These are phyloP conservation scores for Parus major DNA, from an alignment of 2,113 vertebrate species.

Conservation along the genomic window DNA sequence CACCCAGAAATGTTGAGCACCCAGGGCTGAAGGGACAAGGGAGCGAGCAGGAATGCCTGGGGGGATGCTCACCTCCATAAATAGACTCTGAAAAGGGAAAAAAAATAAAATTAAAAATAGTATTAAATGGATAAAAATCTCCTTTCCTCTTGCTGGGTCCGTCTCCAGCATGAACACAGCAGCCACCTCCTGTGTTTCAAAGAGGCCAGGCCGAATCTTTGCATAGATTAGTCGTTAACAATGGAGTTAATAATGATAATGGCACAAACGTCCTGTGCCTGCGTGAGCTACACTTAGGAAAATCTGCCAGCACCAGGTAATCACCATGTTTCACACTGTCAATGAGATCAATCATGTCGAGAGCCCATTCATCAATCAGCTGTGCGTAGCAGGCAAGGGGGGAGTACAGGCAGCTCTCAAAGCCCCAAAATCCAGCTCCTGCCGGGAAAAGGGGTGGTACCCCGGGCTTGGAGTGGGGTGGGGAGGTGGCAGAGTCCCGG, in stretches of 20 bases:
- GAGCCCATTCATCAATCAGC: slow-evolving; percentile 36
- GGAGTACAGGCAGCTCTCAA: not conserved
- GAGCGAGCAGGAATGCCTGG: not conserved
- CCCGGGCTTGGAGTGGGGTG: rapidly evolving
- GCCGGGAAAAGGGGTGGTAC: not conserved
- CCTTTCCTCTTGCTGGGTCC: not conserved
- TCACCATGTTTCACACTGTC: not conserved
- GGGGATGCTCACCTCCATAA: not conserved
- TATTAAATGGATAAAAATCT: not conserved
- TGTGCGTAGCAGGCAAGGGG: not conserved
- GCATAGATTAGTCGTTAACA: slow-evolving; percentile 23
- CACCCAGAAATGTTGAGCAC: not conserved
- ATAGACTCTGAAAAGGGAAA: not conserved
- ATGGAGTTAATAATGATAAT: slow-evolving; percentile 47
- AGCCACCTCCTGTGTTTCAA: not conserved
- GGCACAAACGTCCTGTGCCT: slow-evolving; percentile 9
- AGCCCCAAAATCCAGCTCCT: not conserved
- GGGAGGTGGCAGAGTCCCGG: not conserved
- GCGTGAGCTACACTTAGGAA: not conserved
- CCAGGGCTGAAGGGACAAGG: not conserved
- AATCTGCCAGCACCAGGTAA: slow-evolving; percentile 27
- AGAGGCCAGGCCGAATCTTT: not conserved
- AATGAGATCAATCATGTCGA: slow-evolving; percentile 38
- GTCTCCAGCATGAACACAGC: not conserved
- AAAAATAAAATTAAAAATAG: not conserved